These are phyloP conservation scores for Pteria penguin DNA, from an alignment of 2,888 invertebrate species.

Conservation along the genomic window DNA sequence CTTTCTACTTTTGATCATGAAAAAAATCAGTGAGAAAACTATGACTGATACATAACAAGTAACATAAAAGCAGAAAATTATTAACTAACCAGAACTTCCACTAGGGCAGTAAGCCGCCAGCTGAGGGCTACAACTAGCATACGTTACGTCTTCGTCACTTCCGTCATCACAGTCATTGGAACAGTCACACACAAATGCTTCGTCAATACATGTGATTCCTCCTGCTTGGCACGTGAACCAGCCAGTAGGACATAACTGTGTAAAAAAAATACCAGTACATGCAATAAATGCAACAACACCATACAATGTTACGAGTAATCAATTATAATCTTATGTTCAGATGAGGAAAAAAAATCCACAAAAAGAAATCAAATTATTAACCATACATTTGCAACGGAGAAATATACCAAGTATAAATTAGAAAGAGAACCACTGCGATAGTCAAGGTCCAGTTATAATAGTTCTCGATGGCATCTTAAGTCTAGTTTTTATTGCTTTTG, in stretches of 20 bases:
- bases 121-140: constrained; percentile 40
- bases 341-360: background rate
- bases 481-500: no score
- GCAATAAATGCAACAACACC: background rate
- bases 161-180: constrained; percentile 52
- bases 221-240: constrained; percentile 55
- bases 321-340: background rate
- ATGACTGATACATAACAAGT: no score
- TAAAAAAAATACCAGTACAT: background rate
- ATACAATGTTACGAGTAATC: background rate
- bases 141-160: constrained; percentile 49
- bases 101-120: constrained; percentile 5
- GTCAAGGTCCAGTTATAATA: no score
- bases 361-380: no score
- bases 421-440: no score
- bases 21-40: no score
- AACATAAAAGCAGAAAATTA: no score
- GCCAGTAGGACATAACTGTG: constrained; percentile 50
- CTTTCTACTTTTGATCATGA: no score
- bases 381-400: no score
- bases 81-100: no score
- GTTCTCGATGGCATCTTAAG: no score
- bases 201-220: constrained; percentile 45
- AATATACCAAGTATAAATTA: no score
- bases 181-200: constrained; percentile 50